Conservation (phyloP, 2,797 vertebrate species). For the Onychomys leucogaster region DNA sequence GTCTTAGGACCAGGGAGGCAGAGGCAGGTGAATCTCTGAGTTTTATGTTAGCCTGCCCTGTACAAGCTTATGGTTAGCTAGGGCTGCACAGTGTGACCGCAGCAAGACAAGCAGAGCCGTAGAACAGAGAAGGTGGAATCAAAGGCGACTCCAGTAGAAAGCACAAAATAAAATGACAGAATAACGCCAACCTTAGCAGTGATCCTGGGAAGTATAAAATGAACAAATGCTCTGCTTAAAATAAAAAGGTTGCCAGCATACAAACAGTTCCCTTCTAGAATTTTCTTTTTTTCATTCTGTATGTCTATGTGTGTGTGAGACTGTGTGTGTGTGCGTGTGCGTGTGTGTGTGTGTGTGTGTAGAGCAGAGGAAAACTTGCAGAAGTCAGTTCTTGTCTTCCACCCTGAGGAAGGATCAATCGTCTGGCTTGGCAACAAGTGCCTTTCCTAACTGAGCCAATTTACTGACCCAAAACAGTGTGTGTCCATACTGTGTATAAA, state of each 20-base stretch:
- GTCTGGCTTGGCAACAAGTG: neutral
- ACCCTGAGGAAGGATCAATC: neutral
- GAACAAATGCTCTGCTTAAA: constrained; percentile 49
- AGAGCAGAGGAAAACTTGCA: neutral
- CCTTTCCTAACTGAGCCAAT: neutral
- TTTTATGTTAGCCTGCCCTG: neutral
- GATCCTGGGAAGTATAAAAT: neutral
- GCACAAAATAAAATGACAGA: constrained; percentile 8
- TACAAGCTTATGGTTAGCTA: neutral
- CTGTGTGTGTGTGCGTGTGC: neutral
- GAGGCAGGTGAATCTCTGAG: neutral
- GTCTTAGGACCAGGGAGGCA: neutral
- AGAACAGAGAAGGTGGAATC: neutral
- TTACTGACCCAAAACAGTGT: neutral
- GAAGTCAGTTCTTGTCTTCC: neutral
- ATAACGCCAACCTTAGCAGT: neutral
- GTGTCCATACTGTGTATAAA: neutral
- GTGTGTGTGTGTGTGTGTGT: neutral
- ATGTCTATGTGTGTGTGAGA: neutral
- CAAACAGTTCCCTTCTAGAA: neutral
- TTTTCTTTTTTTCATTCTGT: neutral
- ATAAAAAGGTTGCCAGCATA: neutral
- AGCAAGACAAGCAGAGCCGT: neutral
- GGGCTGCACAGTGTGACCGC: neutral
- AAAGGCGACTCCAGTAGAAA: neutral